Percentiles rank a stretch among this genome's conserved stretches.
These are phyloP conservation scores for Perca fluviatilis DNA, from an alignment of 2,113 vertebrate species.

Conservation along the genomic window DNA sequence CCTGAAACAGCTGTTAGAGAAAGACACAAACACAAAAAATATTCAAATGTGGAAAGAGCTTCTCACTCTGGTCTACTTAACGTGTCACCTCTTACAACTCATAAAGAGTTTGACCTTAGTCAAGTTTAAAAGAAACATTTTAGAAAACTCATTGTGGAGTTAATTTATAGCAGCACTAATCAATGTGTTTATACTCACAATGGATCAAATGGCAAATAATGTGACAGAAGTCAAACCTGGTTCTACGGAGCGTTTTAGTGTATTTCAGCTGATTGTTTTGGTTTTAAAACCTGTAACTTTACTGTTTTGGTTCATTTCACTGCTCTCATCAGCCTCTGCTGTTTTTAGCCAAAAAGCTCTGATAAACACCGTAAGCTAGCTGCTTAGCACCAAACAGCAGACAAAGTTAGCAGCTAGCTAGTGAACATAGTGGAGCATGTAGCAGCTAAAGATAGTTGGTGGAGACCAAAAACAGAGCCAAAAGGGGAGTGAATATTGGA, in stretches of 20 bases:
- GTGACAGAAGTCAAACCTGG: too few relatives aligned
- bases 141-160: too few relatives aligned
- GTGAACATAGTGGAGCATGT: too few relatives aligned
- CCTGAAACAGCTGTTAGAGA: slow-evolving; percentile 45
- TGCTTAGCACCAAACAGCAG: too few relatives aligned
- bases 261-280: not conserved
- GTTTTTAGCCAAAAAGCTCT: not conserved
- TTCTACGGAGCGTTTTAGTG: not conserved
- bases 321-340: not conserved
- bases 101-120: not conserved
- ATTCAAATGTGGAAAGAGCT: not conserved
- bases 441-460: too few relatives aligned
- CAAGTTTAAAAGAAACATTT: not conserved
- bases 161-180: not conserved
- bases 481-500: too few relatives aligned
- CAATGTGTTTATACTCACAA: not conserved
- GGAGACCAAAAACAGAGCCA: too few relatives aligned
- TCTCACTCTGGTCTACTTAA: not conserved
- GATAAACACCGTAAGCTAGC: not conserved
- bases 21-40: slow-evolving; percentile 24
- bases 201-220: too few relatives aligned
- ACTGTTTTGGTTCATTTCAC: too few relatives aligned
- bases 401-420: too few relatives aligned
- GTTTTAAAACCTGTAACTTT: not conserved
- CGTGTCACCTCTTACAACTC: not conserved